A percentile compares a stretch with the other conserved stretches of the same genome.
These are phyloP conservation scores for Bergia puertoricense DNA, from an alignment of 92 coral and sea anemone species.

Conservation along the genomic window DNA sequence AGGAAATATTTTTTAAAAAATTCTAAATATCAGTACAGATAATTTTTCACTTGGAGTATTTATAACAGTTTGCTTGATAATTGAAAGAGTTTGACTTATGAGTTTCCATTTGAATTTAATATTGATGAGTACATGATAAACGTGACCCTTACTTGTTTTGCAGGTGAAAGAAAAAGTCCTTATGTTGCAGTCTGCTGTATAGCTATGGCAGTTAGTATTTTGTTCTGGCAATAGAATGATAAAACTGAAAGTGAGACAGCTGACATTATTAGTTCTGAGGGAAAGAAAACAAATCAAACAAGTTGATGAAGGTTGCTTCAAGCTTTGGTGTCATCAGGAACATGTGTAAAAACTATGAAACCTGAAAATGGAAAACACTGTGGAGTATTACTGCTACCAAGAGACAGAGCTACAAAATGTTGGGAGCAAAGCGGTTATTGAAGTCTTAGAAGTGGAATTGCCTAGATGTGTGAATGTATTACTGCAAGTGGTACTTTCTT, in stretches of 20 bases:
- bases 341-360: neutral
- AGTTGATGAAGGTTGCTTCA: neutral
- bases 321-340: neutral
- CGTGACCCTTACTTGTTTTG: neutral
- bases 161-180: constrained; percentile 99
- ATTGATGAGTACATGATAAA: neutral
- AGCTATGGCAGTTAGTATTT: constrained; percentile 95
- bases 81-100: too few relatives aligned
- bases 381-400: neutral
- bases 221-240: constrained; percentile 79
- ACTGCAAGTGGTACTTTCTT: neutral
- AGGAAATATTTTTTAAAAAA: too few relatives aligned
- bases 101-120: too few relatives aligned
- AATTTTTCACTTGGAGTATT: too few relatives aligned
- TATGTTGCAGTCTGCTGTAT: constrained; percentile 94
- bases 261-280: neutral
- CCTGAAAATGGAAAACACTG: too few relatives aligned
- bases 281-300: neutral
- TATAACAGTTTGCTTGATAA: too few relatives aligned
- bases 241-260: neutral
- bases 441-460: neutral
- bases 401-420: neutral
- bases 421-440: neutral
- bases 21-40: too few relatives aligned
- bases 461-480: neutral